phyloP scores from a whole-genome alignment of 1,140 invertebrate species.

The Dendrolimus punctatus region DNA sequence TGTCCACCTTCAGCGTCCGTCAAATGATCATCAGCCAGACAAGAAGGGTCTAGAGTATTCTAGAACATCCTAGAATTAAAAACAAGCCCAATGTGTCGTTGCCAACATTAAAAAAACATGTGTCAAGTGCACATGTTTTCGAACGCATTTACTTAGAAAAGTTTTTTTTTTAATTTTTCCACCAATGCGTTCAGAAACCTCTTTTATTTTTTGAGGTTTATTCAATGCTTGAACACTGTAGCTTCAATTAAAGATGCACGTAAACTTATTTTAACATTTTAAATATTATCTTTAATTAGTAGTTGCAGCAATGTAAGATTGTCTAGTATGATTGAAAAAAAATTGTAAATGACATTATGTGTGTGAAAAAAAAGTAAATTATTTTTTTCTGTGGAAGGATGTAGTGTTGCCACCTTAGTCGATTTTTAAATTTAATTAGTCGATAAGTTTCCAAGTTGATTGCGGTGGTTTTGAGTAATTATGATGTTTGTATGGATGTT shows the following conservation, averaged over 20 bases:
- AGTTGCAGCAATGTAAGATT: background rate
- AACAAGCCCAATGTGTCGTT: constrained; percentile 1
- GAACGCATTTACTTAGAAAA: constrained; percentile 4
- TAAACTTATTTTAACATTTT: background rate
- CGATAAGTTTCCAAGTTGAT: constrained; percentile 25
- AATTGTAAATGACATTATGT: constrained; percentile 33
- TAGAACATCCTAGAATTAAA: constrained; percentile 2
- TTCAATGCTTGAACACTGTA: background rate
- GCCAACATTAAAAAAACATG: constrained; percentile 3
- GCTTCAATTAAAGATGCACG: background rate
- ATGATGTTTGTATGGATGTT: constrained; percentile 25
- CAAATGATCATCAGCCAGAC: constrained; percentile 72
- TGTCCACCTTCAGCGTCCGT: constrained; percentile 76
- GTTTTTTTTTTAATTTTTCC: background rate
- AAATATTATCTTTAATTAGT: constrained; percentile 5
- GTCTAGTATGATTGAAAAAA: constrained; percentile 17
- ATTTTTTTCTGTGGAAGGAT: constrained; percentile 16
- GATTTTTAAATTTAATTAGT: constrained; percentile 7
- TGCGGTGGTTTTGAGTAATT: constrained; percentile 17
- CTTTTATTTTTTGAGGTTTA: background rate
- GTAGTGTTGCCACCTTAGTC: constrained; percentile 2
- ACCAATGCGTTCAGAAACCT: constrained; percentile 3
- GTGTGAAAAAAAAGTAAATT: constrained; percentile 30
- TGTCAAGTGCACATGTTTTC: constrained; percentile 3
- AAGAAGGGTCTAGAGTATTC: constrained; percentile 28